Base-by-base conservation (phyloP, 2,888 invertebrate species). In the Meloe dianella region DNA sequence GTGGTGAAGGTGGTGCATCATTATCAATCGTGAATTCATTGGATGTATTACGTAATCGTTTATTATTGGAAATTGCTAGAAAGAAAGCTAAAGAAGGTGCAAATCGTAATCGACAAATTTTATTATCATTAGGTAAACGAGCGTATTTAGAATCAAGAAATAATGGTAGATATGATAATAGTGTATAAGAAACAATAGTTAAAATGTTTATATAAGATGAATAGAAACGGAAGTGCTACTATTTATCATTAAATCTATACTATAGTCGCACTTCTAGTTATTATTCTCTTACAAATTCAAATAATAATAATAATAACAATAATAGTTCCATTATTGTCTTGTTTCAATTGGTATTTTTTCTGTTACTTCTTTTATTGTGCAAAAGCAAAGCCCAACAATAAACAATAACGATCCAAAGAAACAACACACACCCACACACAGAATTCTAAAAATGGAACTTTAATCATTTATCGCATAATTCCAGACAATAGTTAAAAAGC, bases 1-100 rank as follows among this genome's bases (percentile, higher is more conserved):
- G 38, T 41, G 41, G 41, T 41, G 73, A 75, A n/a, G 64, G 73
- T 8, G 78, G 79, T 5, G 77, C 78, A 17, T 79, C 79, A 14
- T 85, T 95, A 74, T 95, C 95, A 72, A 94, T 95, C 84, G 92
- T 92, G 78, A 93, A 94, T 85, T 93, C 95, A 0, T 85, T 95
- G 87, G 95, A 95, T 82, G 94, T 95, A 60, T 87, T 95, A 57
- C 89, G 95, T 71, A 91, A 94, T 81, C 88, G 94, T 78, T 88
- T 94, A 59, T 83, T 94, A 71, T 84, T 94, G 74, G 94, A 95
- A 84, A 90, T 94, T 74, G 92, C 92, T 17, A 89, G 95, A 78
- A 91, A 93, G 82, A 91, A 93, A 85, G 91, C 92, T 85, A 88
- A 91, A 75, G 91, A 93, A 80, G 90, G 92, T 81, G 88, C 89